These are phyloP conservation scores for Ceratina calcarata DNA, from an alignment of 1,140 invertebrate genomes.

Conservation along the genomic window DNA sequence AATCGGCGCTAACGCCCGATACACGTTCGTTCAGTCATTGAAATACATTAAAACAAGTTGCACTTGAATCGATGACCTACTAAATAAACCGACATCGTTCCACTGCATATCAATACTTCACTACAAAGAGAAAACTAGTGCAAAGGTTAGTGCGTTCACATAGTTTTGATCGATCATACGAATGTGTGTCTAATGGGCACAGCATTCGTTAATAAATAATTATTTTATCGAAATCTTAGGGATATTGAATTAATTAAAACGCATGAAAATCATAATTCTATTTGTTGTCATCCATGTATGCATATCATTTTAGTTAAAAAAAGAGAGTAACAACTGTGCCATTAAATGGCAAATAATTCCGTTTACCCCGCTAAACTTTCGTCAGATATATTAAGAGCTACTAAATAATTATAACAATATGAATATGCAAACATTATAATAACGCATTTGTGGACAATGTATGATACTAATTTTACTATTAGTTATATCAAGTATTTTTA, in stretches of 20 bases:
- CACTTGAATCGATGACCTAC: conserved; percentile 8
- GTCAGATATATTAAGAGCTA: neutral
- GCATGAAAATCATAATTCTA: neutral
- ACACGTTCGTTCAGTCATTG: neutral
- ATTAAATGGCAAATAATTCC: neutral
- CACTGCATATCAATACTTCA: neutral
- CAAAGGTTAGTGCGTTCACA: conserved; percentile 19
- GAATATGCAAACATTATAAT: too few relatives aligned
- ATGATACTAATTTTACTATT: neutral
- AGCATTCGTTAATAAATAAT: too few relatives aligned
- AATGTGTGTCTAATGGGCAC: neutral
- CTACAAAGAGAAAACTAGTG: neutral
- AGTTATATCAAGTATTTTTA: too few relatives aligned
- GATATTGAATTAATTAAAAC: too few relatives aligned
- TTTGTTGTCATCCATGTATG: too few relatives aligned
- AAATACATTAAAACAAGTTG: conserved; percentile 14
- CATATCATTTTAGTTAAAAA: neutral
- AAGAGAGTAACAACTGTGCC: neutral
- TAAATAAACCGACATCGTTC: neutral
- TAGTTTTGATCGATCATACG: neutral
- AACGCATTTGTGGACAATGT: too few relatives aligned
- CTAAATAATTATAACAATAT: too few relatives aligned
- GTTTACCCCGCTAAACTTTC: neutral
- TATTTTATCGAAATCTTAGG: neutral
- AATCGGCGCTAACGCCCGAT: neutral